Base-by-base conservation (phyloP, 2,888 invertebrate species). In the Stegana nigrithorax region DNA sequence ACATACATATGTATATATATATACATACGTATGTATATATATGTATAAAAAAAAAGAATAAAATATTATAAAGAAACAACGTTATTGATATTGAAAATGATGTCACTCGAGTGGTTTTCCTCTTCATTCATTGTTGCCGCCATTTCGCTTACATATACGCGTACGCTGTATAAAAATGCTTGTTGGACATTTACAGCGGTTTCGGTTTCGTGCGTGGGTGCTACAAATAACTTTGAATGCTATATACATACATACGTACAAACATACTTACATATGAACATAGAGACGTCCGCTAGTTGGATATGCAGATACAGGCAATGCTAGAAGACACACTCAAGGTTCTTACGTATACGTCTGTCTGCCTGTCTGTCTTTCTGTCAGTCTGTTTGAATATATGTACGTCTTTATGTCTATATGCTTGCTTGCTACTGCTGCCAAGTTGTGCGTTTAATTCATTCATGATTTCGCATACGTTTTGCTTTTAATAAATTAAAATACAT, bases 51-150 rank as follows among this genome's bases (percentile, higher is more conserved):
- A 26, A 47, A 47, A 57, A 23, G 42, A 44, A 51, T 14, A 50
- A 50, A 50, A 27, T 19, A 36, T 61, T 32, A n/a, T n/a, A 23
- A 56, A 55, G 14, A 36, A 23, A 39, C 47, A 36, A 26, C 62
- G 26, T 55, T 65, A 60, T 68, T 64, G 59, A 59, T 69, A 73
- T 68, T 67, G 66, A 69, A 78, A 71, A 77, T 75, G 79, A 75
- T 75, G 75, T 75, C 75, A 75, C 73, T 69, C 25, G 29, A 61
- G 26, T 65, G 36, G 63, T 63, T 69, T 69, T 50, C 50, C 59
- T 42, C 26, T 58, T 42, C 23, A 57, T 44, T 57, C 21, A 26
- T 57, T 26, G 36, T 39, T 42, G 26, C n/a, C 21, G 29, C 12
- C 39, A 17, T 55, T 36, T n/a, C 14, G 10, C 19, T 55, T 2